These are phyloP conservation scores for Maconellicoccus hirsutus DNA, from an alignment of 1,140 invertebrate species.

Conservation along the genomic window DNA sequence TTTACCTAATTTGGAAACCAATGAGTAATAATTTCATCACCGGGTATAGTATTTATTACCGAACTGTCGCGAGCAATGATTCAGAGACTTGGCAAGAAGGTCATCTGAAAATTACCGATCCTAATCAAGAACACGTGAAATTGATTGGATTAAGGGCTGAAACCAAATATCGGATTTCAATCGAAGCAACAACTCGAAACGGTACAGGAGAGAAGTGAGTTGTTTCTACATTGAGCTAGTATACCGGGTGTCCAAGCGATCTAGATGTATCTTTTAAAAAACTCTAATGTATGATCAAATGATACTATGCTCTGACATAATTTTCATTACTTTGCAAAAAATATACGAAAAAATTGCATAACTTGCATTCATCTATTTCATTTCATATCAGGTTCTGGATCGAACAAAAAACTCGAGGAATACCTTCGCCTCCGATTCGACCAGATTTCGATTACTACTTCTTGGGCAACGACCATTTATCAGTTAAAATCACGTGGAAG, in stretches of 20 bases:
- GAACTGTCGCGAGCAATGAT: constrained; percentile 59
- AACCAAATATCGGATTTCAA: constrained; percentile 80
- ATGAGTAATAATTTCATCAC: constrained; percentile 85
- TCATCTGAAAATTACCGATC: constrained; percentile 61
- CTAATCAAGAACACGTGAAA: constrained; percentile 64
- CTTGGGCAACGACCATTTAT: constrained; percentile 55
- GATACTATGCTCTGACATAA: no score
- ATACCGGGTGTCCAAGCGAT: not conserved
- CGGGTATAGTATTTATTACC: constrained; percentile 86
- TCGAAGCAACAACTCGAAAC: constrained; percentile 65
- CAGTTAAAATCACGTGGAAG: constrained; percentile 68
- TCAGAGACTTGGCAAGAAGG: constrained; percentile 55
- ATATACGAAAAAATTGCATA: no score
- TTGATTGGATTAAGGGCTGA: constrained; percentile 68
- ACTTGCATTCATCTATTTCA: no score
- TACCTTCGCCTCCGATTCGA: constrained; percentile 51
- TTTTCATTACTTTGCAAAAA: no score
- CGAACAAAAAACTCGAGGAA: constrained; percentile 55
- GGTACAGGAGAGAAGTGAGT: constrained; percentile 67
- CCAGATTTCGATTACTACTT: constrained; percentile 59
- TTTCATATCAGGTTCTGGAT: constrained; percentile 52
- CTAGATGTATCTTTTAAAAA: not conserved
- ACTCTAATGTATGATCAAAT: not conserved
- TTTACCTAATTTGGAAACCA: constrained; percentile 80
- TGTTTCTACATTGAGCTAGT: no score